Percentiles rank a stretch among this genome's conserved stretches.
phyloP scores from a whole-genome alignment of 2,797 vertebrate genomes.

The Takifugu ocellatus region DNA sequence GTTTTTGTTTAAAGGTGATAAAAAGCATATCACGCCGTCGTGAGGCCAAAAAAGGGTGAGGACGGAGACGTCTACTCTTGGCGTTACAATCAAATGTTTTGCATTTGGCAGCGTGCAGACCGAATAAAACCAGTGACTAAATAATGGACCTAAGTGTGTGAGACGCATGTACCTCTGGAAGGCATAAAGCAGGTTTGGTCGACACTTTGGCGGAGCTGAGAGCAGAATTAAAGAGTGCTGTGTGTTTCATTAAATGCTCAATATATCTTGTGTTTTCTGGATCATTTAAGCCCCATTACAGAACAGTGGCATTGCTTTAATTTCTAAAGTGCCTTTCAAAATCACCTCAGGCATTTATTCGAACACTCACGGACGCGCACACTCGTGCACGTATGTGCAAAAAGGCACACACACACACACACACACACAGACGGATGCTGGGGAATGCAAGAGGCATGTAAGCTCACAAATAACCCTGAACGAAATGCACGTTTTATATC shows the following conservation, averaged over 20 bases:
- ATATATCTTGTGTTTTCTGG: constrained; percentile 87
- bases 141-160: constrained; percentile 3
- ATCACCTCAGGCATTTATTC: constrained; percentile 70
- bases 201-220: constrained; percentile 54
- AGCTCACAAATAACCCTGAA: too few relatives aligned
- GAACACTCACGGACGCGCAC: constrained; percentile 3
- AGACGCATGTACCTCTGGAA: background rate
- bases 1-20: too few relatives aligned
- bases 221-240: constrained; percentile 70
- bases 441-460: too few relatives aligned
- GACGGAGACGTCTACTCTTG: too few relatives aligned
- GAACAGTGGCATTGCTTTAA: constrained; percentile 79
- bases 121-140: background rate
- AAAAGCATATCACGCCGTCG: too few relatives aligned
- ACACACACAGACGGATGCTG: too few relatives aligned
- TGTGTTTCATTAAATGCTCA: constrained; percentile 84
- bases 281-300: constrained; percentile 87
- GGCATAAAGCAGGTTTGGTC: constrained; percentile 38
- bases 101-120: background rate
- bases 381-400: constrained; percentile 24
- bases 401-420: too few relatives aligned
- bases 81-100: too few relatives aligned
- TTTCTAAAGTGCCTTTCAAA: constrained; percentile 84
- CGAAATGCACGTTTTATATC: too few relatives aligned
- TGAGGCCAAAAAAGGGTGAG: too few relatives aligned